Evolutionary conservation across 1,140 invertebrate genomes (phyloP).

Genomic region (Halictus rubicundus): DNA sequence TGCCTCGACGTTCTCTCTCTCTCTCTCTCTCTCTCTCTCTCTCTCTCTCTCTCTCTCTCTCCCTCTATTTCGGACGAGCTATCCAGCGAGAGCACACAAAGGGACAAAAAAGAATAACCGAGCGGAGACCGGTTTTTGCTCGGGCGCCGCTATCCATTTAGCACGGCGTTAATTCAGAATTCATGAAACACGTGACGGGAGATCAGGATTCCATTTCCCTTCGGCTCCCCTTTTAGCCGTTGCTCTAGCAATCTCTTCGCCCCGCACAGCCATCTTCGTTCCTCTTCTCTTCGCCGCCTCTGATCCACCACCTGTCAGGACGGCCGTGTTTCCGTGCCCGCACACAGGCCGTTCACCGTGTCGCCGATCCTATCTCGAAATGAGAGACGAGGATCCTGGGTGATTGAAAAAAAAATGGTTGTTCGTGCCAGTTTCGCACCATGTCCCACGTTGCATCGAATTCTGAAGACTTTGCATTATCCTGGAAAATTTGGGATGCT

Average conservation of each 20-base stretch:
- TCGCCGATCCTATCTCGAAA: neutral
- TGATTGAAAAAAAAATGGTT: neutral
- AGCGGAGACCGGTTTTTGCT: constrained; percentile 1
- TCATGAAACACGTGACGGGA: constrained; percentile 32
- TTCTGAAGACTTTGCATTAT: too few relatives aligned
- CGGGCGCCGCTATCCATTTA: constrained; percentile 23
- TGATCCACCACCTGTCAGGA: neutral
- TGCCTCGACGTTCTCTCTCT: too few relatives aligned
- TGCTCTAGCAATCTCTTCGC: neutral
- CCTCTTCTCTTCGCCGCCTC: neutral
- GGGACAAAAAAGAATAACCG: neutral
- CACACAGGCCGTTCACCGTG: neutral
- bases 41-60: too few relatives aligned
- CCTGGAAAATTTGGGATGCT: too few relatives aligned
- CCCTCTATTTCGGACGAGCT: too few relatives aligned
- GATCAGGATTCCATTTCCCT: constrained; percentile 35
- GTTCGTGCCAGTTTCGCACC: too few relatives aligned
- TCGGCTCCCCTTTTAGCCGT: neutral
- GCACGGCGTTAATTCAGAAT: constrained; percentile 37
- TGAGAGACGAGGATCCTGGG: neutral
- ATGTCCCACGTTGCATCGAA: too few relatives aligned
- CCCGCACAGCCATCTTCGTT: neutral
- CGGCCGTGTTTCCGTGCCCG: neutral
- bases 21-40: too few relatives aligned
- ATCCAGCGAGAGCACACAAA: too few relatives aligned